A percentile compares a stretch with the other conserved stretches of the same genome.
These are phyloP conservation scores for Aurelia sp. DNA, from an alignment of 30 jellyfish, hydroid and myxozoan genomes.

Conservation along the genomic window DNA sequence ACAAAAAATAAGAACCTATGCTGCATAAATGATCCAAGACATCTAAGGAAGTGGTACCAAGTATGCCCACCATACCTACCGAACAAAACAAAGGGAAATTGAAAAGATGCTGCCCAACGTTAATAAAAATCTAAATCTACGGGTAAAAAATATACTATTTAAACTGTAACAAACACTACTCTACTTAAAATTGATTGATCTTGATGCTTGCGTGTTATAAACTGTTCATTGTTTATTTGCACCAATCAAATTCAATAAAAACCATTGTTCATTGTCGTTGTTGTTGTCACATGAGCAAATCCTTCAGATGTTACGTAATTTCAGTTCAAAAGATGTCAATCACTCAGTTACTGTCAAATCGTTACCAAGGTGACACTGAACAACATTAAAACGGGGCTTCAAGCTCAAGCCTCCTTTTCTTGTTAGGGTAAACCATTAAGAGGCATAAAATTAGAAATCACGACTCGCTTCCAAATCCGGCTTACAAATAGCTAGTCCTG, in stretches of 20 bases:
- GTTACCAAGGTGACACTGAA: not conserved
- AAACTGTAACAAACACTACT: slow-evolving; percentile 43
- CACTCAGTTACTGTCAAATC: not conserved
- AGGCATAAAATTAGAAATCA: slow-evolving; percentile 18
- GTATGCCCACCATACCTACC: too few relatives aligned
- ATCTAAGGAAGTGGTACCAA: too few relatives aligned
- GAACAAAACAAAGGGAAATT: too few relatives aligned
- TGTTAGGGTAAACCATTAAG: slow-evolving; percentile 39
- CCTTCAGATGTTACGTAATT: slow-evolving; percentile 1
- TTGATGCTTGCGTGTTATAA: slow-evolving; percentile 46
- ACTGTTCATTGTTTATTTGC: slow-evolving; percentile 17
- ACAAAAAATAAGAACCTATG: too few relatives aligned
- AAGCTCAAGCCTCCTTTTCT: slow-evolving; percentile 42
- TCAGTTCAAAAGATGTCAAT: slow-evolving; percentile 5
- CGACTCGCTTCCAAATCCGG: not conserved
- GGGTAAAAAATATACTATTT: slow-evolving; percentile 37
- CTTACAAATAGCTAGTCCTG: slow-evolving; percentile 65
- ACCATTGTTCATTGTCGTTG: slow-evolving; percentile 5
- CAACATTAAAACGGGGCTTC: slow-evolving; percentile 47
- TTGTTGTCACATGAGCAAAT: slow-evolving; percentile 31
- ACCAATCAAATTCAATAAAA: slow-evolving; percentile 18
- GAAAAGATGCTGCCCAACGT: too few relatives aligned
- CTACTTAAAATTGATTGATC: slow-evolving; percentile 32
- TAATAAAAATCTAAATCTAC: not conserved
- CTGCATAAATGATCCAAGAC: too few relatives aligned